phyloP scores from a whole-genome alignment of 1,140 invertebrate species.

The Hylaeus anthracinus region DNA sequence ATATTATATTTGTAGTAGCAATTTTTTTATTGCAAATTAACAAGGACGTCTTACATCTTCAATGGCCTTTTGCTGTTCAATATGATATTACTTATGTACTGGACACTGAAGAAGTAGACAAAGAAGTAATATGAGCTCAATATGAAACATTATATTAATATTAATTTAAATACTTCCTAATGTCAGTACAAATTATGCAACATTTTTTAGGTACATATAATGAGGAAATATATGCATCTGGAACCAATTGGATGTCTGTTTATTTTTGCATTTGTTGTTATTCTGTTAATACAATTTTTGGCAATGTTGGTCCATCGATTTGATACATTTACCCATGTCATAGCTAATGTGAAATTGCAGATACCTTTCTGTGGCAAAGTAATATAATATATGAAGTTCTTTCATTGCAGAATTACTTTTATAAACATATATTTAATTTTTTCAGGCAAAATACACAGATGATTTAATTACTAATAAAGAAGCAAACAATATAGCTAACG shows the following conservation, averaged over 20 bases:
- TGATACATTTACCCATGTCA: slow-evolving; percentile 90
- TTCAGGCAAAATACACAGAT: slow-evolving; percentile 70
- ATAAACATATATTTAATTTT: slow-evolving; percentile 1
- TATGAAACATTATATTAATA: slow-evolving; percentile 1
- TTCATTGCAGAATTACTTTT: not conserved
- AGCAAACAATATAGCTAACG: slow-evolving; percentile 83
- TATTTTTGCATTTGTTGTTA: slow-evolving; percentile 72
- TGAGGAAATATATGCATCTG: slow-evolving; percentile 83
- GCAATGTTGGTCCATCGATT: slow-evolving; percentile 93
- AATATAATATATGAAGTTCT: slow-evolving; percentile 39
- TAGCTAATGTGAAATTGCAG: slow-evolving; percentile 87
- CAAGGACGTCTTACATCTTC: slow-evolving; percentile 86
- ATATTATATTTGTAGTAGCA: slow-evolving; percentile 90
- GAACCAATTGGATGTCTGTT: slow-evolving; percentile 82
- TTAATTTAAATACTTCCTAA: slow-evolving; percentile 22
- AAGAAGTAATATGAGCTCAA: slow-evolving; percentile 12
- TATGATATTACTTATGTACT: slow-evolving; percentile 84
- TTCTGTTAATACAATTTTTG: slow-evolving; percentile 88
- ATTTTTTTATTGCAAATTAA: slow-evolving; percentile 90
- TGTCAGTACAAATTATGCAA: not conserved
- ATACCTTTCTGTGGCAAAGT: slow-evolving; percentile 69
- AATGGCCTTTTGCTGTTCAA: slow-evolving; percentile 87
- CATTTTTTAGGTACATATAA: slow-evolving; percentile 77
- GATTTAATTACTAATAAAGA: slow-evolving; percentile 81
- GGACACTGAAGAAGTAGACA: slow-evolving; percentile 72